A percentile compares a stretch with the other conserved stretches of the same genome.
Conservation (phyloP, 2,888 invertebrate genomes). For the Eucera pruinosa region DNA sequence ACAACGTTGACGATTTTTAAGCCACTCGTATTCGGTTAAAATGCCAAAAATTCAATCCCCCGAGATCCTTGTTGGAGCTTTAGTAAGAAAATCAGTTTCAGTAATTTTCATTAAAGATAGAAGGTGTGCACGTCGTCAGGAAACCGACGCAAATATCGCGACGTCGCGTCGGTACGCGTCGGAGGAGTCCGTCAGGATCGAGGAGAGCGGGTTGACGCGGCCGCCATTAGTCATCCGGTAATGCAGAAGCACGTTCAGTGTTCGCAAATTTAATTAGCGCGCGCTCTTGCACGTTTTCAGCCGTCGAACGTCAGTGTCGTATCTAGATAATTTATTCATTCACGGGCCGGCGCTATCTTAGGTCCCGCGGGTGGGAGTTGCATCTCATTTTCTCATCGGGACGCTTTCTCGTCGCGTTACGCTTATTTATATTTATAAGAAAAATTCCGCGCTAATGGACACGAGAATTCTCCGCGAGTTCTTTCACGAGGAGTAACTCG, state of each 20-base stretch:
- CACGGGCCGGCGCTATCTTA: slow-evolving; percentile 34
- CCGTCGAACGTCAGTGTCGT: slow-evolving; percentile 54
- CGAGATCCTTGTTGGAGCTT: neutral
- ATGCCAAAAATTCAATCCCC: neutral
- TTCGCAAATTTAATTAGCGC: slow-evolving; percentile 72
- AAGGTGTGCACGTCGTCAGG: neutral
- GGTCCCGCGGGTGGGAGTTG: slow-evolving; percentile 30
- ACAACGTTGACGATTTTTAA: too few relatives aligned
- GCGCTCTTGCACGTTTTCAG: slow-evolving; percentile 58
- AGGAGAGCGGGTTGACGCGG: slow-evolving; percentile 57
- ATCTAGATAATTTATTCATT: slow-evolving; percentile 66
- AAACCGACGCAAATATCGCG: slow-evolving; percentile 23
- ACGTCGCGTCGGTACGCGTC: neutral
- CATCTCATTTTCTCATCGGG: slow-evolving; percentile 61
- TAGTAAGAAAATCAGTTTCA: slow-evolving; percentile 23
- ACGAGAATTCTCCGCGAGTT: slow-evolving; percentile 38
- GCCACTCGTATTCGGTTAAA: neutral
- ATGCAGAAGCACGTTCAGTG: slow-evolving; percentile 65
- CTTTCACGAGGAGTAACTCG: slow-evolving; percentile 36
- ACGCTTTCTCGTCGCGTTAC: slow-evolving; percentile 40
- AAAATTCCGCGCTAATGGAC: slow-evolving; percentile 65
- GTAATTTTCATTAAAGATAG: slow-evolving; percentile 29
- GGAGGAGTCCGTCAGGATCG: slow-evolving; percentile 39
- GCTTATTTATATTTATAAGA: slow-evolving; percentile 64
- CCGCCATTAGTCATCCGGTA: slow-evolving; percentile 63